Percentiles rank a stretch among this genome's conserved stretches.
Conservation (phyloP, 2,888 invertebrate genomes). For the Rhingia campestris region DNA sequence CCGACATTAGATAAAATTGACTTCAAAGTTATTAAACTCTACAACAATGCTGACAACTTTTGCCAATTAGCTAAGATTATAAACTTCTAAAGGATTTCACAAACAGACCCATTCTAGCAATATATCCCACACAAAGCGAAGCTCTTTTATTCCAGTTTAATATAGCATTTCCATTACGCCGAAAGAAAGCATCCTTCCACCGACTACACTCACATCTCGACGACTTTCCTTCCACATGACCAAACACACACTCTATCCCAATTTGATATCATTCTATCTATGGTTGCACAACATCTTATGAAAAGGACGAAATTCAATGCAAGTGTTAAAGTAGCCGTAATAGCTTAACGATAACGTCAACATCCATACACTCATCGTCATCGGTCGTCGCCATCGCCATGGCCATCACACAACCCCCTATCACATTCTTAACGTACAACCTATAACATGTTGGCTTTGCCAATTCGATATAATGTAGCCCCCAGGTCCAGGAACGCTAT, state of each 20-base stretch:
- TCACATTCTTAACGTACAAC: slow-evolving; percentile 38
- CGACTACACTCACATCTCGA: slow-evolving; percentile 1
- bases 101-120: no score
- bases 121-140: no score
- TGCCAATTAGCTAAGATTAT: no score
- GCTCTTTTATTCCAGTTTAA: not conserved
- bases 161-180: slow-evolving; percentile 4
- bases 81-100: no score
- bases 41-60: no score
- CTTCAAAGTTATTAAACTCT: no score
- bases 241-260: slow-evolving; percentile 8
- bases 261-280: slow-evolving; percentile 21
- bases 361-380: slow-evolving; percentile 26
- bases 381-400: not conserved
- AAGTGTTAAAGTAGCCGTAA: slow-evolving; percentile 63
- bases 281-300: slow-evolving; percentile 30
- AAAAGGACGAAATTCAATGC: slow-evolving; percentile 37
- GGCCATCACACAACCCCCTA: slow-evolving; percentile 11
- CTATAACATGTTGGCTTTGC: slow-evolving; percentile 46
- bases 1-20: no score
- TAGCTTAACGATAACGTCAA: slow-evolving; percentile 52
- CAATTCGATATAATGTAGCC: slow-evolving; percentile 15
- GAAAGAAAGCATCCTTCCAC: not conserved
- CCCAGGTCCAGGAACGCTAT: slow-evolving; percentile 9
- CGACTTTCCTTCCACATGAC: slow-evolving; percentile 4